These are phyloP conservation scores for Poeciliopsis occidentalis DNA, from an alignment of 2,113 vertebrate genomes.

Conservation along the genomic window DNA sequence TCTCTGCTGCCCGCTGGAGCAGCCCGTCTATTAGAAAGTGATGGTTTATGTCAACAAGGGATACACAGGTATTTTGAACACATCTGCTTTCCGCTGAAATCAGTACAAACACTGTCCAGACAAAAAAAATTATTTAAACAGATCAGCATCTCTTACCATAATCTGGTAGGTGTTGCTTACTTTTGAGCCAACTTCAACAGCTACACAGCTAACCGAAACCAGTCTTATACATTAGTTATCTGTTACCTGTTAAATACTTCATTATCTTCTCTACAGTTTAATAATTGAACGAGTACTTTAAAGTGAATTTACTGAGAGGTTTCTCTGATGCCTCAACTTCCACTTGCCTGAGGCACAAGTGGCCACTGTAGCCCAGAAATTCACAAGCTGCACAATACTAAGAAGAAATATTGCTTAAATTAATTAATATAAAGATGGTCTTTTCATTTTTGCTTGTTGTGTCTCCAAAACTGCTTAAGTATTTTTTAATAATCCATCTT, in stretches of 20 bases:
- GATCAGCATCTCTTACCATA: not conserved
- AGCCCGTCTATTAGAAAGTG: conserved; percentile 39
- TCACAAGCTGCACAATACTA: too few relatives aligned
- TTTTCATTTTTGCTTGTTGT: too few relatives aligned
- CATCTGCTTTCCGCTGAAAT: not conserved
- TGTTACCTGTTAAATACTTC: not conserved
- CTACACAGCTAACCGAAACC: not conserved
- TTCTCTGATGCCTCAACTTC: not conserved
- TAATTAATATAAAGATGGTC: too few relatives aligned
- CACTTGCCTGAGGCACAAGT: not conserved
- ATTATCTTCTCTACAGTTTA: not conserved
- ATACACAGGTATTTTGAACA: conserved; percentile 1
- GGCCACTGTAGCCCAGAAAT: too few relatives aligned
- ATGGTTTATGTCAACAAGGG: conserved; percentile 30
- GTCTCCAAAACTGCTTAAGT: too few relatives aligned
- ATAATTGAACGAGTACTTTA: not conserved
- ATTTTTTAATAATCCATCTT: too few relatives aligned
- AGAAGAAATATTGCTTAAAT: too few relatives aligned
- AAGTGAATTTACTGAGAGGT: not conserved
- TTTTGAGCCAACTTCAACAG: not conserved
- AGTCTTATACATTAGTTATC: not conserved
- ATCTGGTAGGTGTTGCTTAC: not conserved
- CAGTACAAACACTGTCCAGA: conserved; percentile 1
- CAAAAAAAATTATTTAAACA: not conserved
- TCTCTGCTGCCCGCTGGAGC: conserved; percentile 37